phyloP scores from a whole-genome alignment of 2,113 vertebrate genomes.

The Peromyscus californicus region DNA sequence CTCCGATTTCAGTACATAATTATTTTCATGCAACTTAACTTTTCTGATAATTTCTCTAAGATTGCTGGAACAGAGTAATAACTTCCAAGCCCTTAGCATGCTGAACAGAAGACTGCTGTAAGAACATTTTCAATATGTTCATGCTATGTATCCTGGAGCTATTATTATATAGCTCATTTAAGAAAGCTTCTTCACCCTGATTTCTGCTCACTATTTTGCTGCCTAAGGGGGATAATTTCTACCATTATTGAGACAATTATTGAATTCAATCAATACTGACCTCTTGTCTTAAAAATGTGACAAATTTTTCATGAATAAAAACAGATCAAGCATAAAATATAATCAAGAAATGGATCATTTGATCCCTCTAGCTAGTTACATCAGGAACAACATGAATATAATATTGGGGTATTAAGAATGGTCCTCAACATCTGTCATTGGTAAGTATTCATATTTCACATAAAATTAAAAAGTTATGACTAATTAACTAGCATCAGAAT shows the following conservation, averaged over 20 bases:
- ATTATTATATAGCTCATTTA: not conserved
- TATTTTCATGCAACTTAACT: not conserved
- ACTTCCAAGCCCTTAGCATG: not conserved
- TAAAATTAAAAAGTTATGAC: not conserved
- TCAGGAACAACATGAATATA: not conserved
- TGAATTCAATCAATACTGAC: not conserved
- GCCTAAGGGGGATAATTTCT: not conserved
- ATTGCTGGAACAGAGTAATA: not conserved
- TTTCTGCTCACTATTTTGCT: not conserved
- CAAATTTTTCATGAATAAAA: not conserved
- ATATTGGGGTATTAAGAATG: not conserved
- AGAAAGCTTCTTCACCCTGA: rapidly evolving
- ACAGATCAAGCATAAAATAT: not conserved
- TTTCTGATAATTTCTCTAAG: not conserved
- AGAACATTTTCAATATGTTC: not conserved
- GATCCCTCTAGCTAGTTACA: not conserved
- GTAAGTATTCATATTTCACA: not conserved
- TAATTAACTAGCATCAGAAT: not conserved
- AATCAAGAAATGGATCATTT: not conserved
- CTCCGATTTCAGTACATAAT: not conserved
- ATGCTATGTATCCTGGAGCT: not conserved
- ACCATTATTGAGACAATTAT: not conserved
- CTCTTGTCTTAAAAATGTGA: not conserved
- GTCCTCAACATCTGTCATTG: not conserved
- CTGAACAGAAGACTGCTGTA: not conserved